These are phyloP conservation scores for Nilaparvata lugens DNA, from an alignment of 1,140 invertebrate species.

Conservation along the genomic window DNA sequence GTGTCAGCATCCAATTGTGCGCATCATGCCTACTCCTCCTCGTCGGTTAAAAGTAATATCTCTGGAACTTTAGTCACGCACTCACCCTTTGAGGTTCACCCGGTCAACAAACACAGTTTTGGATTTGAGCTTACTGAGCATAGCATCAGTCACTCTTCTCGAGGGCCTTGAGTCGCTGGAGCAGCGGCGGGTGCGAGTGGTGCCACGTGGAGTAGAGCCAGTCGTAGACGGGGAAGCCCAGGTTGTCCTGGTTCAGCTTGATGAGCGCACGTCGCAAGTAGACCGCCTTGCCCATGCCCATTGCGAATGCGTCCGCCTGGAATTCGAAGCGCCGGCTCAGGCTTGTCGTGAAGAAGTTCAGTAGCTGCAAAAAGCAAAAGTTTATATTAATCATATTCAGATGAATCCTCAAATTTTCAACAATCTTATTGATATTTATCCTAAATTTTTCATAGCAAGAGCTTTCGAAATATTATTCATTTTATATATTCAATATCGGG, in stretches of 20 bases:
- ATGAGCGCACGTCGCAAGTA: slow-evolving; percentile 71
- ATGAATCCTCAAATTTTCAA: too few species aligned
- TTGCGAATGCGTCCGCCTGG: slow-evolving; percentile 93
- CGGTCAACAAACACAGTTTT: too few species aligned
- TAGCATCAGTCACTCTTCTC: slow-evolving; percentile 43
- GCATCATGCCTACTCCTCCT: too few species aligned
- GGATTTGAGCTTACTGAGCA: neutral
- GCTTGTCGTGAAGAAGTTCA: slow-evolving; percentile 58
- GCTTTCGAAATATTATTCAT: too few species aligned
- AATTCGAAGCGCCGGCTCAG: slow-evolving; percentile 80
- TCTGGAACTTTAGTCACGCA: too few species aligned
- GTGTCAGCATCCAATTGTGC: too few species aligned
- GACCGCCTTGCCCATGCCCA: slow-evolving; percentile 58
- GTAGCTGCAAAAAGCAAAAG: slow-evolving; percentile 36
- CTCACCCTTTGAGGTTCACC: too few species aligned
- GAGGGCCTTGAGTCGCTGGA: slow-evolving; percentile 81
- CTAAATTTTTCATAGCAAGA: too few species aligned
- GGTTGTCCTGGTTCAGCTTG: slow-evolving; percentile 91
- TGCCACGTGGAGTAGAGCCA: slow-evolving; percentile 85
- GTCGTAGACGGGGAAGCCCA: slow-evolving; percentile 87
- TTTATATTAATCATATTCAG: too few species aligned
- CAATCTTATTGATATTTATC: too few species aligned
- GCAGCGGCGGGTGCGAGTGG: slow-evolving; percentile 90
- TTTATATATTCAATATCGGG: too few species aligned
- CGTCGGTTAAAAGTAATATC: too few species aligned